phyloP scores from a whole-genome alignment of 2,113 vertebrate species.

The Gallinago paraguaiae region DNA sequence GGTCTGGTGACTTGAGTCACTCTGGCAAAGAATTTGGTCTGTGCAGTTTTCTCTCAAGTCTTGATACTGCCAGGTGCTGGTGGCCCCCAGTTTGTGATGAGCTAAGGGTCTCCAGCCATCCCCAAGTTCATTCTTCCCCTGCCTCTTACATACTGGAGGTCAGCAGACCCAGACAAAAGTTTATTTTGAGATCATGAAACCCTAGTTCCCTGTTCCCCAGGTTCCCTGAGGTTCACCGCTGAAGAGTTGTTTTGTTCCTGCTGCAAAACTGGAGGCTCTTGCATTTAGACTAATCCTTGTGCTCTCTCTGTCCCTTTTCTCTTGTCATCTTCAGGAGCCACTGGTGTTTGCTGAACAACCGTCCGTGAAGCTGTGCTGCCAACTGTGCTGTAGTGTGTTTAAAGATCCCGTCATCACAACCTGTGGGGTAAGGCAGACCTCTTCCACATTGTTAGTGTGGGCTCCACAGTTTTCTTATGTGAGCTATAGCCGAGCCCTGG shows the following conservation, averaged over 20 bases:
- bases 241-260: neutral
- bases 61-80: neutral
- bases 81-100: neutral
- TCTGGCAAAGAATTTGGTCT: neutral
- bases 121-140: neutral
- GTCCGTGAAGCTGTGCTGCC: slow-evolving; percentile 95
- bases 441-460: neutral
- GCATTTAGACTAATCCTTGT: neutral
- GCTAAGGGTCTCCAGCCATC: neutral
- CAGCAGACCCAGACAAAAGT: neutral
- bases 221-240: neutral
- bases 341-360: slow-evolving; percentile 97
- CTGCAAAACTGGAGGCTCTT: neutral
- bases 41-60: neutral
- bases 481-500: neutral
- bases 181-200: neutral
- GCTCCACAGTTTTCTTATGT: neutral
- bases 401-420: slow-evolving; percentile 99
- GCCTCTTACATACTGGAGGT: neutral
- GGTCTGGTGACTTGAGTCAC: neutral
- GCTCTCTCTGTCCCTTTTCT: neutral
- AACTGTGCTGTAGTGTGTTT: slow-evolving; percentile 95
- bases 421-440: slow-evolving; percentile 86
- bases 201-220: neutral
- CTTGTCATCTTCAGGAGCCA: slow-evolving; percentile 81